Base-by-base conservation (phyloP, 2,797 vertebrate genomes). In the Heliangelus exortis region DNA sequence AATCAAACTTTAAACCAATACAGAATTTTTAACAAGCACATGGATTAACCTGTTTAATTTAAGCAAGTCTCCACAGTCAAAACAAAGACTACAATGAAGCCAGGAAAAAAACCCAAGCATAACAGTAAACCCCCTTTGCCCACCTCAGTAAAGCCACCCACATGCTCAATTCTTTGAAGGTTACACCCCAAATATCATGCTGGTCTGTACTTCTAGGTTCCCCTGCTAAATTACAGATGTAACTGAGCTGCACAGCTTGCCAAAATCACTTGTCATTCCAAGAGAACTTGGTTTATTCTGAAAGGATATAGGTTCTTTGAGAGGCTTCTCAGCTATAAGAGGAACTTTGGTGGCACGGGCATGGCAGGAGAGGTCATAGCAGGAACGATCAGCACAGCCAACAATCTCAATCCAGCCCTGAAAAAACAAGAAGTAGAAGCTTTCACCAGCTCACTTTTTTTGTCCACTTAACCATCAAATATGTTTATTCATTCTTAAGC, bases 371-470 rank as follows among this genome's bases (percentile, higher is more conserved):
- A 99, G 98, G 97, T 99, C 99, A 2, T 97, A 99, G 95, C 99
- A 99, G 20, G 99, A 99, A 36, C 99, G 98, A 97, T 99, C 99
- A 17, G 99, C 99, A 81, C 99, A 99, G 15, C 99, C 99, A 66
- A 99, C 99, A 0, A 99, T 99, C 97, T 99, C 99, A 43, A 99
- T 99, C 99, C 99, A 99, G 74, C 99, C 99, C 99, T 99, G 91
- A 57, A 87, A 96, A 94, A 88, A 95, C 58, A 94, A 43, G 39
- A 69, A 91, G 76, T 1, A 7, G 20, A 87, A 96, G 73, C 75
- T 90, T 91, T 91, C 57, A 89, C 51, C 81, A 92, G 62, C 89
- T 89, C 28, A 74, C 74, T 84, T 90, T 80, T 95, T 94, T 51
- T 93, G 81, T 69, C 72, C 65, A 92, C 55, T 84, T 87, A 95